Evolutionary conservation across 2,113 vertebrate genomes (phyloP).

Genomic region (Tupaia chinensis): DNA sequence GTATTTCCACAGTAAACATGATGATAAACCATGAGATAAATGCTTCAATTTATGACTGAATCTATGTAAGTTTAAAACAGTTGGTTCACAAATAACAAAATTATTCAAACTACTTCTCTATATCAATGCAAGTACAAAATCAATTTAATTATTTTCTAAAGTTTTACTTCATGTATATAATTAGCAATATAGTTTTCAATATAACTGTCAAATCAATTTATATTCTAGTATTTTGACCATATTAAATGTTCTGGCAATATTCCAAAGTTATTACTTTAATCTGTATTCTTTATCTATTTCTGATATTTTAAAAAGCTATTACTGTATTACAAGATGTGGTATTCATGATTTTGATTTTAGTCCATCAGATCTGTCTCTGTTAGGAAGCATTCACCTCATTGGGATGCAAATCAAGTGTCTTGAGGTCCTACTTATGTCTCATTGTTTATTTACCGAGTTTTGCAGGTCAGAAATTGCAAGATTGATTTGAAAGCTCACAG

Average conservation of each 20-base stretch:
- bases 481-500: neutral
- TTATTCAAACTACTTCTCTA: neutral
- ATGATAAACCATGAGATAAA: neutral
- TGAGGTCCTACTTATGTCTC: neutral
- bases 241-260: neutral
- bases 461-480: neutral
- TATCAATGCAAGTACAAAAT: neutral
- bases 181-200: too few relatives aligned
- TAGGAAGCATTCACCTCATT: neutral
- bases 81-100: slow-evolving; percentile 8
- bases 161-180: neutral
- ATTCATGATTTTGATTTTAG: neutral
- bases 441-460: neutral
- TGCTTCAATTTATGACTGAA: neutral
- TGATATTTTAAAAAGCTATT: neutral
- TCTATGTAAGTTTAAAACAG: slow-evolving; percentile 38
- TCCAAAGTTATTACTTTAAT: neutral
- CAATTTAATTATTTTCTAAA: slow-evolving; percentile 16
- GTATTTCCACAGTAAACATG: neutral
- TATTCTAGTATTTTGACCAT: neutral
- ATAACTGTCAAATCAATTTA: neutral
- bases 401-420: neutral
- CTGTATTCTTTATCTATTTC: neutral
- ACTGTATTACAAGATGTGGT: neutral
- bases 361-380: neutral